Percentiles rank a stretch among this genome's conserved stretches.
Evolutionary conservation across 2,888 invertebrate genomes (phyloP).

Genomic region (Dioctria rufipes): DNA sequence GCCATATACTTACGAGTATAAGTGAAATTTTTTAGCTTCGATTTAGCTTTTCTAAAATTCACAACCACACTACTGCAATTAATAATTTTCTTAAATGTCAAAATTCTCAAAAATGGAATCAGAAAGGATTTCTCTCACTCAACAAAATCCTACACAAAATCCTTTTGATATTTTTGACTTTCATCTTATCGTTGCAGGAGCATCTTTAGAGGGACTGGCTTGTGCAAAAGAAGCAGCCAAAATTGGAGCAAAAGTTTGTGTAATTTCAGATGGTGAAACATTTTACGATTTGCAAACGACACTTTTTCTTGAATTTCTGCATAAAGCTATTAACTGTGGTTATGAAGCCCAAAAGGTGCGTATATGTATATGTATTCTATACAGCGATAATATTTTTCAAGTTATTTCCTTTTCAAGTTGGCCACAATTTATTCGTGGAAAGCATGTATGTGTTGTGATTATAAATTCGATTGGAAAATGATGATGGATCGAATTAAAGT

Average conservation of each 20-base stretch:
- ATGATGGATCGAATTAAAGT: constrained; percentile 21
- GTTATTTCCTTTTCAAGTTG: neutral
- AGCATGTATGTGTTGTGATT: neutral
- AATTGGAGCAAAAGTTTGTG: constrained; percentile 83
- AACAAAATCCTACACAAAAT: no score
- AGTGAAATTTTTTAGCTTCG: no score
- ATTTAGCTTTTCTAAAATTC: no score
- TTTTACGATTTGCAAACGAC: neutral
- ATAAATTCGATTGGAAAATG: constrained; percentile 27
- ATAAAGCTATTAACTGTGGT: constrained; percentile 21
- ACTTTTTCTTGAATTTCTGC: constrained; percentile 32
- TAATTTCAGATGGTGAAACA: constrained; percentile 64
- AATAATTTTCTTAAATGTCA: no score
- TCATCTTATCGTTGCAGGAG: constrained; percentile 49
- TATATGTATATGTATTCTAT: no score
- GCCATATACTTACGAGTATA: no score
- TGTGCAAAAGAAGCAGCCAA: constrained; percentile 88
- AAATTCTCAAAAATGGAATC: no score
- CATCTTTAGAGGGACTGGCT: constrained; percentile 81
- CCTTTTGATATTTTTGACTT: constrained; percentile 15
- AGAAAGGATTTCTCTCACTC: no score
- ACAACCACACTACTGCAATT: no score
- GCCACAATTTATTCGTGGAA: neutral
- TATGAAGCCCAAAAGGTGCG: constrained; percentile 9
- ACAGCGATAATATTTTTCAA: neutral